Evolutionary conservation across 2,888 invertebrate species (phyloP), one percentile per base, ranked within the genome.

Genomic region (Hirtodrosophila confusa): DNA sequence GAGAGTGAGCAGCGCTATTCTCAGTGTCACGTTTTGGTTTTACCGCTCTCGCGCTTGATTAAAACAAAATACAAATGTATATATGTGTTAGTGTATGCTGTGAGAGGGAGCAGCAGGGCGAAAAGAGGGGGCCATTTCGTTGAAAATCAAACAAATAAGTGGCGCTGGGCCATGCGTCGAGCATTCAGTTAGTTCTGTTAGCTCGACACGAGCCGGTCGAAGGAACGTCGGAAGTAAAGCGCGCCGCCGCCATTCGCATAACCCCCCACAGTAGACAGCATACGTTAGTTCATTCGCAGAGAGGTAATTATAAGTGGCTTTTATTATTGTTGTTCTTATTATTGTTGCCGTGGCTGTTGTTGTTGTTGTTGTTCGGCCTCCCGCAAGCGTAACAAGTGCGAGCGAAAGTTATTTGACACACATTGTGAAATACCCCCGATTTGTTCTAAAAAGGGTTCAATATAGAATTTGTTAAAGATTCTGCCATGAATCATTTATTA

Each of bases 231-330:
- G 8, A 31, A 31, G 31, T 31, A 31, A 11, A 17, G 10, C 57
- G 37, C 24, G 60, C 10, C 51, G 49, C 12, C 23, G 17, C 31
- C n/a, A n/a, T n/a, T 17, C 31, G 27, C 33, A 17, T 17, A 17
- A 17, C 40, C 12, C 10, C n/a, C 9, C 12, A 24, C 36, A 23
- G 9, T 29, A 29, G 27, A 17, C 9, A 40, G 12, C 33, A 51
- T 71, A 67, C 56, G 57, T 51, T 49, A 44, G n/a, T 72, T 72
- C 55, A 57, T 67, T 68, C 71, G 58, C 47, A 50, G 61, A 50
- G 61, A 82, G 82, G 82, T 82, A 86, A 82, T 80, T 82, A 80
- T 82, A 85, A 85, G 79, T 85, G 82, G 58, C 45, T 71, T 69
- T 77, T 58, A 61, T 63, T 58, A 37, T 47, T 47, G 53, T 44